These are phyloP conservation scores for Subanguina moxae DNA, from an alignment of 1,140 invertebrate species.

Conservation along the genomic window DNA sequence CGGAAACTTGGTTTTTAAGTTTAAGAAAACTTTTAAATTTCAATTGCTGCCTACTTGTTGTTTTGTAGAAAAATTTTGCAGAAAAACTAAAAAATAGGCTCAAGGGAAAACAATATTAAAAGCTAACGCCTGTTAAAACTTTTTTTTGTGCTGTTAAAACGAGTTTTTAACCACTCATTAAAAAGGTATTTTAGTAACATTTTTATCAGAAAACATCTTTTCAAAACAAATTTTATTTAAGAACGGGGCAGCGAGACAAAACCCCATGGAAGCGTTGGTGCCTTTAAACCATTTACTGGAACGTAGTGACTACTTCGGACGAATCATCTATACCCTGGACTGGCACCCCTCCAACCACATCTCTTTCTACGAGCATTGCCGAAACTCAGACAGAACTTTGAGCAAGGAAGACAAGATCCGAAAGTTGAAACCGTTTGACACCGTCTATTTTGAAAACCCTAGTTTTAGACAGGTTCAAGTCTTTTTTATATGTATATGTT, in stretches of 20 bases:
- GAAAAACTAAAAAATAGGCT: too few relatives aligned
- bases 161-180: too few relatives aligned
- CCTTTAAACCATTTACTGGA: conserved; percentile 84
- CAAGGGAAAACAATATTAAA: too few relatives aligned
- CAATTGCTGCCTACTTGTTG: too few relatives aligned
- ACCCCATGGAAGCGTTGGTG: conserved; percentile 63
- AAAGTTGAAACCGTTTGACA: conserved; percentile 76
- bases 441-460: conserved; percentile 81
- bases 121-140: too few relatives aligned
- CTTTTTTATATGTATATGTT: background rate
- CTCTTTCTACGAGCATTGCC: conserved; percentile 69
- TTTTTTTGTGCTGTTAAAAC: too few relatives aligned
- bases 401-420: conserved; percentile 68
- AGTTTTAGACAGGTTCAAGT: conserved; percentile 61
- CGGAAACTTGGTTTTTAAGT: too few relatives aligned
- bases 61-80: too few relatives aligned
- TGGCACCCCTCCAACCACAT: conserved; percentile 96
- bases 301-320: conserved; percentile 74
- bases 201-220: too few relatives aligned
- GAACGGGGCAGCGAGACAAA: conserved; percentile 45
- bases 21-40: too few relatives aligned
- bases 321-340: conserved; percentile 89
- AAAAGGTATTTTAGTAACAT: too few relatives aligned
- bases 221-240: too few relatives aligned
- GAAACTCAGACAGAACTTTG: conserved; percentile 74